These are phyloP conservation scores for Cyprinodon diabolis DNA, from an alignment of 2,797 vertebrate species.

Conservation along the genomic window DNA sequence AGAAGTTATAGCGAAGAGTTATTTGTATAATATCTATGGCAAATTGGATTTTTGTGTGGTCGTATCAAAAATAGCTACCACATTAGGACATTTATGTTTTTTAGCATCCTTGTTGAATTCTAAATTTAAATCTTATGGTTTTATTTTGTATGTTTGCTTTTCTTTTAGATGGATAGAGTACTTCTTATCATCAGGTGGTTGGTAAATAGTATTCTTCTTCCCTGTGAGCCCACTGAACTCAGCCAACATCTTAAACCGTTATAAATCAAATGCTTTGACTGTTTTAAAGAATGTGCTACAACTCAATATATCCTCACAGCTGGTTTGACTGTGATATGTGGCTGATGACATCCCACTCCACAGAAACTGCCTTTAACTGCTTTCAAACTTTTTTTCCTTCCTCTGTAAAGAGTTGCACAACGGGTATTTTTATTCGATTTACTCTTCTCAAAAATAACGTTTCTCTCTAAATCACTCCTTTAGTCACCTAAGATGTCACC, in stretches of 20 bases:
- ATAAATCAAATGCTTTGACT: conserved; percentile 10
- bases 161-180: conserved; percentile 26
- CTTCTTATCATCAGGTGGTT: conserved; percentile 36
- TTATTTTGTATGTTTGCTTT: conserved; percentile 31
- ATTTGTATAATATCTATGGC: not conserved
- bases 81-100: not conserved
- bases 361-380: conserved; percentile 68
- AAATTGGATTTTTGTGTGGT: conserved; percentile 15
- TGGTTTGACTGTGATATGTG: conserved; percentile 65
- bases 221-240: conserved; percentile 12
- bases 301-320: conserved; percentile 20
- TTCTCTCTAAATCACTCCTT: conserved; percentile 52
- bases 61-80: conserved; percentile 11
- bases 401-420: conserved; percentile 53
- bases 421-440: conserved; percentile 25
- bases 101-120: not conserved
- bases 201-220: conserved; percentile 25
- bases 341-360: conserved; percentile 53
- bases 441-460: conserved; percentile 46
- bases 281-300: not conserved
- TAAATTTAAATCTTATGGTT: conserved; percentile 17
- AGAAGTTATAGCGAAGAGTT: not conserved
- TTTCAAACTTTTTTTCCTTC: conserved; percentile 56
- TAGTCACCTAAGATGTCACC: conserved; percentile 43
- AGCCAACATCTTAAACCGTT: conserved; percentile 9